Percentiles rank a stretch among this genome's conserved stretches.
phyloP scores from a whole-genome alignment of 2,113 vertebrate species.

The Salvelinus alpinus region DNA sequence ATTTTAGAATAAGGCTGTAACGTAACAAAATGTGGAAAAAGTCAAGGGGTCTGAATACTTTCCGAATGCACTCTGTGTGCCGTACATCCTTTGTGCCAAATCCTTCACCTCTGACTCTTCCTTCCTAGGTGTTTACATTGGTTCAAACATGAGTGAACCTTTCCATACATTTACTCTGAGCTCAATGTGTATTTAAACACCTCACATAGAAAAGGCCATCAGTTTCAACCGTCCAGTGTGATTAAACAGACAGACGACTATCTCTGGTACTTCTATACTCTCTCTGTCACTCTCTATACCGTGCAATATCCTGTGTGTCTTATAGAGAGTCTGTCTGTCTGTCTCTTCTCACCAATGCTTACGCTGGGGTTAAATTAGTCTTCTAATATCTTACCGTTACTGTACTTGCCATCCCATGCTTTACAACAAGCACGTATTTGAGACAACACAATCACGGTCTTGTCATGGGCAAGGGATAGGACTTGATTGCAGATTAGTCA shows the following conservation, averaged over 20 bases:
- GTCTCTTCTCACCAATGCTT: not conserved
- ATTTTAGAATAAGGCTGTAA: no score
- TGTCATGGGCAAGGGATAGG: not conserved
- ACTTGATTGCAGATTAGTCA: no score
- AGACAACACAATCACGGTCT: not conserved
- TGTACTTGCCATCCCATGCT: not conserved
- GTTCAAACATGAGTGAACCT: slow-evolving; percentile 12
- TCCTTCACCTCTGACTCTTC: slow-evolving; percentile 6
- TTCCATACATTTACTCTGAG: slow-evolving; percentile 44
- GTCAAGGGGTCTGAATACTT: no score
- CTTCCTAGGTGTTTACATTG: not conserved
- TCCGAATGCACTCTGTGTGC: no score
- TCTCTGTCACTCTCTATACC: slow-evolving; percentile 4
- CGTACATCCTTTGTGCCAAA: slow-evolving; percentile 34
- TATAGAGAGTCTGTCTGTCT: no score
- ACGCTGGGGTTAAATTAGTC: not conserved
- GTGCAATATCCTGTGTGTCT: slow-evolving; percentile 2
- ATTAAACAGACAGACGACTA: not conserved
- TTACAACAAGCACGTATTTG: not conserved
- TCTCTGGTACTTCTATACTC: slow-evolving; percentile 11
- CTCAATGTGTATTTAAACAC: slow-evolving; percentile 1
- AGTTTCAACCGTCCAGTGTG: slow-evolving; percentile 26
- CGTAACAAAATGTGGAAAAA: no score
- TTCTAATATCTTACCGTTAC: not conserved
- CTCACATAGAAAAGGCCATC: slow-evolving; percentile 48